Percentiles rank a stretch among this genome's conserved stretches.
Conservation (phyloP, 1,140 invertebrate genomes). For the Leptestheria dahalacensis region DNA sequence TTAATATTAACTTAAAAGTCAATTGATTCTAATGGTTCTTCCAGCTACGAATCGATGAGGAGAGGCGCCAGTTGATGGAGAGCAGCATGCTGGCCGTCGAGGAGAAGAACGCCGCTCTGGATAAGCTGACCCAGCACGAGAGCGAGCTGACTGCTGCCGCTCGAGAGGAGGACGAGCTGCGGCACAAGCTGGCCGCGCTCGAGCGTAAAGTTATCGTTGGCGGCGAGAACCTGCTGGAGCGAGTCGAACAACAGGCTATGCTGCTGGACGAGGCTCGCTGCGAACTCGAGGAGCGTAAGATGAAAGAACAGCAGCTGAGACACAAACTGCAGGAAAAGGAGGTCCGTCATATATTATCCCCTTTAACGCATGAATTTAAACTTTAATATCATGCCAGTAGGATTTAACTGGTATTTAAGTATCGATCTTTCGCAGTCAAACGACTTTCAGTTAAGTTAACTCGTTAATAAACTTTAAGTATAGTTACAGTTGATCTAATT, state of each 20-base stretch:
- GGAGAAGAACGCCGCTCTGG: constrained; percentile 47
- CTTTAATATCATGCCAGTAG: too few relatives aligned
- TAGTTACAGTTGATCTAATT: too few relatives aligned
- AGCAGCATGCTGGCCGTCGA: constrained; percentile 40
- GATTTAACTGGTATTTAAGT: too few relatives aligned
- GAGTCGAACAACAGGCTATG: constrained; percentile 84
- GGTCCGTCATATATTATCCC: constrained; percentile 23
- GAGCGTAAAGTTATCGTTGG: constrained; percentile 94
- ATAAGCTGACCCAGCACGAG: constrained; percentile 34
- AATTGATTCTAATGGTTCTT: background rate
- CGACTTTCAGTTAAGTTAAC: too few relatives aligned
- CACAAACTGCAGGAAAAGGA: constrained; percentile 69
- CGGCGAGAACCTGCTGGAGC: constrained; percentile 94
- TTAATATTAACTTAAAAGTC: too few relatives aligned
- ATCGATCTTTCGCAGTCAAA: too few relatives aligned
- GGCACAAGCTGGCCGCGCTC: constrained; percentile 72
- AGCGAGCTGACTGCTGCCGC: constrained; percentile 35
- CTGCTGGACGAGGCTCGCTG: constrained; percentile 77
- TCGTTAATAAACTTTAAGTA: too few relatives aligned
- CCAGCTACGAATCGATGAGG: constrained; percentile 34
- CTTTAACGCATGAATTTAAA: too few relatives aligned
- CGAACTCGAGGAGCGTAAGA: constrained; percentile 69
- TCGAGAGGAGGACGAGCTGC: constrained; percentile 36
- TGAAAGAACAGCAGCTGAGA: constrained; percentile 66
- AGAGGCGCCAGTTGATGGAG: constrained; percentile 32